Evolutionary conservation across 2,797 vertebrate species (phyloP).

Genomic region (Enteromius radiatus): DNA sequence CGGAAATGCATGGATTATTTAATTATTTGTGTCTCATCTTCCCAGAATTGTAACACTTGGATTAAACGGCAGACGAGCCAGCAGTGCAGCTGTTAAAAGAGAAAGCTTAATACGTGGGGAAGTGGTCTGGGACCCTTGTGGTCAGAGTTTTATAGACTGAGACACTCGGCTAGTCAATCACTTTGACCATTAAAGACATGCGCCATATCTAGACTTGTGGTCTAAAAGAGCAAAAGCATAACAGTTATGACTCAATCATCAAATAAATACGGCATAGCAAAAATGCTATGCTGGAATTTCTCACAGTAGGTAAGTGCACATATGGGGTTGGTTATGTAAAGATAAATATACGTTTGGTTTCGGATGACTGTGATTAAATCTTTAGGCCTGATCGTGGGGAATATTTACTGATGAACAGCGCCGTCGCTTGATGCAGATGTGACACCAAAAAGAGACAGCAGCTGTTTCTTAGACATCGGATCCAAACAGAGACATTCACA

Average conservation of each 20-base stretch:
- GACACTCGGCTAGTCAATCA: conserved; percentile 3
- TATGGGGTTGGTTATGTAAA: not conserved
- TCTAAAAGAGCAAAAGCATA: not conserved
- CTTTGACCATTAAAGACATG: not conserved
- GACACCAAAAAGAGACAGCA: conserved; percentile 15
- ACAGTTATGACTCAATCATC: not conserved
- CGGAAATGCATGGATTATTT: not conserved
- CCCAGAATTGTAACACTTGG: not conserved
- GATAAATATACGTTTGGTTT: not conserved
- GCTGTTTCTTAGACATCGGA: conserved; percentile 26
- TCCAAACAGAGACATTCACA: conserved; percentile 9
- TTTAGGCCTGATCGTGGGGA: conserved; percentile 16
- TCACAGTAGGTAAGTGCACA: not conserved
- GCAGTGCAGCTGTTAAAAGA: not conserved
- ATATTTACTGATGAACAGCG: conserved; percentile 17
- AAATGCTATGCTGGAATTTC: not conserved
- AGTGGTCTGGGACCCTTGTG: not conserved
- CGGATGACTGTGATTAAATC: conserved; percentile 23
- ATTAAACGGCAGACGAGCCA: not conserved
- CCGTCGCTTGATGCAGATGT: not conserved
- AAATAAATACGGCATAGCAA: not conserved
- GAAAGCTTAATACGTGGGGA: not conserved
- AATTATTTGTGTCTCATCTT: not conserved
- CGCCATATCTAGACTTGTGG: not conserved
- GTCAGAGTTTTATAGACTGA: conserved; percentile 7